Evolutionary conservation across 2,113 vertebrate species (phyloP), one percentile per base, ranked within the genome.

Genomic region (human): DNA sequence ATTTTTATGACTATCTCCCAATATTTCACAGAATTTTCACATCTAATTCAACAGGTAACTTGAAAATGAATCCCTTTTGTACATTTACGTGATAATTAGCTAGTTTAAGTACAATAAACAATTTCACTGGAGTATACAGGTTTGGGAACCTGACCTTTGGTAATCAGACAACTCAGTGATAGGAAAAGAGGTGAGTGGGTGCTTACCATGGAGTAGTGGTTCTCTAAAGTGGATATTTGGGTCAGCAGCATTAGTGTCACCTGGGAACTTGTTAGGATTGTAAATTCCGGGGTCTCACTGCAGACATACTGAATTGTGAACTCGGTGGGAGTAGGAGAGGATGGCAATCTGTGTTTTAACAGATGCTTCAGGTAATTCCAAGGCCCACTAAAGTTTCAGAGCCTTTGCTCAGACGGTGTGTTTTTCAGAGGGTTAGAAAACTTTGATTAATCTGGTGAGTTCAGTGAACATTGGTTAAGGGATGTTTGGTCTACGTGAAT

Each of bases 11-110:
- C 61, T 85, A 40, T 38, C 55, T 96, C 32, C 18, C 18, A 55
- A 4, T 86, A 66, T 81, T 90, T 86, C 73, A 70, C 3, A 80
- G 64, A 64, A 94, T 81, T 96, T 80, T 94, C n/a, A 94, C 6
- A 68, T 14, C 6, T 66, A 55, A 93, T 57, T 82, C 76, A 82
- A 35, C 25, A 85, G 61, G 20, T 89, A 70, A 55, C 66, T 84
- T 94, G 93, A 78, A 83, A 83, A 40, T 72, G 3, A 55, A 20
- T 72, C 30, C 10, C 50, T n/a, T 90, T 27, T 61, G 6, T 80
- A 79, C 8, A 59, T 61, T 78, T 84, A 40, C 3, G 3, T 87
- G 59, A 64, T 52, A 78, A 38, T 84, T 52, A 80, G 50, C 16
- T 70, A 59, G 61, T 32, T 2, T 82, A 73, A 82, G 6, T 64